Conservation (phyloP, 2,888 invertebrate genomes). For the Athalia cordata region DNA sequence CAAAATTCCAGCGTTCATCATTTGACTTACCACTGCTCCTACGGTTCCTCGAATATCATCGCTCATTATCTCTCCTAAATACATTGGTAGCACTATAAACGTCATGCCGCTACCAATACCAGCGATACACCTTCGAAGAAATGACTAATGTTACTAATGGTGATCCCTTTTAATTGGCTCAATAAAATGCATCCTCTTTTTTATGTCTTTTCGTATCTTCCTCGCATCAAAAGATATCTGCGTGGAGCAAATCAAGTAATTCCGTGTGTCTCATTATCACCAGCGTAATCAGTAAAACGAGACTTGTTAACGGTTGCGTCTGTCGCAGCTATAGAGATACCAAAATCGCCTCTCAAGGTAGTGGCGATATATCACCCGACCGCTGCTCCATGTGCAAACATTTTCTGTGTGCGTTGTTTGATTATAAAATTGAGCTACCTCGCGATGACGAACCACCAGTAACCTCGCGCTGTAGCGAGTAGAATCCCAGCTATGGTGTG, state of each 20-base stretch:
- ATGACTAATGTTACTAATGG: no score
- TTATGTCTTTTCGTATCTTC: no score
- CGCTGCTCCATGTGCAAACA: background rate
- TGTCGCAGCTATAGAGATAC: no score
- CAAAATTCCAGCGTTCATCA: constrained; percentile 46
- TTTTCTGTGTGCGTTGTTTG: background rate
- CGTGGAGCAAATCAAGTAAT: no score
- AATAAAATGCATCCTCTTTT: no score
- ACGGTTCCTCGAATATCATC: constrained; percentile 53
- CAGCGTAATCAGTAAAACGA: no score
- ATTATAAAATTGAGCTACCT: constrained; percentile 1
- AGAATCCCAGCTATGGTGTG: constrained; percentile 49
- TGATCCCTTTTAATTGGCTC: no score
- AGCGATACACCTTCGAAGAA: constrained; percentile 45
- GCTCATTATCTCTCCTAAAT: constrained; percentile 55
- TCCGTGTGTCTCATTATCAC: no score
- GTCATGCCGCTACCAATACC: constrained; percentile 51
- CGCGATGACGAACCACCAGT: constrained; percentile 47
- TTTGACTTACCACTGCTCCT: constrained; percentile 1
- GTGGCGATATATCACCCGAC: background rate
- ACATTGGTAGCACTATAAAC: constrained; percentile 49
- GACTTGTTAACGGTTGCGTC: no score
- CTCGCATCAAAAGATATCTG: no score
- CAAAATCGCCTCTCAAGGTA: no score
- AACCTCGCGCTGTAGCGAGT: constrained; percentile 46